Evolutionary conservation across 1,140 invertebrate species (phyloP).

Genomic region (Drosophila fuyamai): DNA sequence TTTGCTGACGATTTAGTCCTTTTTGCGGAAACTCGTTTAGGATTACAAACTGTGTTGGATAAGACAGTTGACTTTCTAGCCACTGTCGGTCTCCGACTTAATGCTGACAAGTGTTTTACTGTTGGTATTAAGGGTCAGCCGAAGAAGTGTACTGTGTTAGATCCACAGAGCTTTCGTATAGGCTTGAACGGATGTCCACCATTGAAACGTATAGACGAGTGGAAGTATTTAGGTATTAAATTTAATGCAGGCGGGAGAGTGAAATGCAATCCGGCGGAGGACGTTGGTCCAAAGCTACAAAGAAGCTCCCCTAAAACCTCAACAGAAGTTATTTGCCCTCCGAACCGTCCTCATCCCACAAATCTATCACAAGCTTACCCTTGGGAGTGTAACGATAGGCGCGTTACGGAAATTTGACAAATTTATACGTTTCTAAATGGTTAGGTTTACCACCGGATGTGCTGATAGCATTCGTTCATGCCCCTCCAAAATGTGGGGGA

Average conservation of each 20-base stretch:
- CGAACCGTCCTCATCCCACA: neutral
- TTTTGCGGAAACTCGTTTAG: neutral
- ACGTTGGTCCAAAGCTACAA: neutral
- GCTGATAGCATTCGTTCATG: constrained; percentile 2
- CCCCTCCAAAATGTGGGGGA: constrained; percentile 1
- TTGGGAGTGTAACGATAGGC: too few species aligned
- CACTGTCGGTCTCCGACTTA: neutral
- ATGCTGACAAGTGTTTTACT: neutral
- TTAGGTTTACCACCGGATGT: neutral
- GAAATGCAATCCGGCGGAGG: constrained; percentile 1
- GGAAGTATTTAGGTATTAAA: constrained; percentile 4
- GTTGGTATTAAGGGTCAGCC: neutral
- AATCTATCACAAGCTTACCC: too few species aligned
- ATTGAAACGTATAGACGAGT: constrained; percentile 10
- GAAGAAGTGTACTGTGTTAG: neutral
- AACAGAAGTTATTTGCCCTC: too few species aligned
- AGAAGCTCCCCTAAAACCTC: neutral
- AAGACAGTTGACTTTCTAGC: neutral
- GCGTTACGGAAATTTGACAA: too few species aligned
- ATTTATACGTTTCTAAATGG: too few species aligned
- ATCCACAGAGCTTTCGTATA: neutral
- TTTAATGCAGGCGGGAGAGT: constrained; percentile 1
- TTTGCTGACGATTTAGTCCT: neutral
- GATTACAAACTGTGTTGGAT: neutral
- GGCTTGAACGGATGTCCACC: neutral